Base-by-base conservation (phyloP, 2,113 vertebrate species). In the Patagioenas fasciata region DNA sequence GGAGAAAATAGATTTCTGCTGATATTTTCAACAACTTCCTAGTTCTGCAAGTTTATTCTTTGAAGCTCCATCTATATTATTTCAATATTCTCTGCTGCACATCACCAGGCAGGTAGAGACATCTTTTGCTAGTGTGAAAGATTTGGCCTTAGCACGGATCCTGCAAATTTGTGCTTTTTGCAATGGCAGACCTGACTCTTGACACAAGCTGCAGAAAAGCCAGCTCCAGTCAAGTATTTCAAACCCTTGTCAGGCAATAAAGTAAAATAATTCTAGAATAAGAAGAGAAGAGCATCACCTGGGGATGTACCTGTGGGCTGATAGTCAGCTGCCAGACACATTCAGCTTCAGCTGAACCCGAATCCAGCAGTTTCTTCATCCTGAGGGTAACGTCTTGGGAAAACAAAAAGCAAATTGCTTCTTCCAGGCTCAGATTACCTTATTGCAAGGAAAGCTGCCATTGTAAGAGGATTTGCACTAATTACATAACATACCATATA, bases 391-490 rank as follows among this genome's bases (percentile, higher is more conserved):
- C 1, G 2, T 19, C 42, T 62, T 24, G 11, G 50, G 40, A 50
- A 85, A 62, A 51, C 6, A 78, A 73, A 80, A 9, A 23, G 3
- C 58, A 88, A 42, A 58, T n/a, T 47, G 1, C 25, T 82, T 58
- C 44, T 80, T 58, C n/a, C 48, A 66, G 60, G 15, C 51, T 86
- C 25, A 42, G 32, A 64, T 86, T 74, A 64, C n/a, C 53, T 44
- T 26, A 6, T 66, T 91, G 69, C n/a, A 72, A 80, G 47, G 28
- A 78, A 20, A 62, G 15, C 56, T 75, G 51, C 14, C 23, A n/a
- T 6, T 72, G 5, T 65, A 71, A 95, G 29, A 84, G 61, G 80
- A 91, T 97, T 95, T 93, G 57, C 42, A 57, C 80, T 91, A 92
- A 96, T 93, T 92, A 78, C 56, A 58, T 62, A 4, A 74, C 60